These are phyloP conservation scores for Sminthurides bifidus DNA, from an alignment of 1,140 invertebrate genomes.

Conservation along the genomic window DNA sequence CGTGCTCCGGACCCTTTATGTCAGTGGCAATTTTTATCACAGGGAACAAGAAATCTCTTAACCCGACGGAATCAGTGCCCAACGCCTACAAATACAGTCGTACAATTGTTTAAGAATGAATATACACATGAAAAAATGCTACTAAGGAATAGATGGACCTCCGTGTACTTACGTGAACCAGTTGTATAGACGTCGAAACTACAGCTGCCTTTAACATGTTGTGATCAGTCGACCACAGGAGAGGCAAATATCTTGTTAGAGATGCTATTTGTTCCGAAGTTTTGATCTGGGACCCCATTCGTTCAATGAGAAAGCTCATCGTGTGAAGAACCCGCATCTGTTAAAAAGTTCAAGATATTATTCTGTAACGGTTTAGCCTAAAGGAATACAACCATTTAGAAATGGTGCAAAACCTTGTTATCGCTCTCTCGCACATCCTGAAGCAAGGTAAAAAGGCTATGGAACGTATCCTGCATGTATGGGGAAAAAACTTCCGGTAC, in stretches of 20 bases:
- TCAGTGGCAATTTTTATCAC: slow-evolving; percentile 46
- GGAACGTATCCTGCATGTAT: slow-evolving; percentile 63
- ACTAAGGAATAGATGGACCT: too few relatives aligned
- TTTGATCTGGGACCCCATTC: slow-evolving; percentile 61
- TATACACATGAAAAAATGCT: too few relatives aligned
- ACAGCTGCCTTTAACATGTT: slow-evolving; percentile 86
- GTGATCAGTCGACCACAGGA: slow-evolving; percentile 76
- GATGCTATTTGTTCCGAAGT: slow-evolving; percentile 49
- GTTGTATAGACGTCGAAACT: slow-evolving; percentile 67
- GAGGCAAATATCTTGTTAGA: slow-evolving; percentile 68
- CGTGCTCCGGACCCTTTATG: slow-evolving; percentile 27
- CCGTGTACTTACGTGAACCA: slow-evolving; percentile 51
- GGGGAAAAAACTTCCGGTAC: slow-evolving; percentile 68
- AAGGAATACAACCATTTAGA: slow-evolving; percentile 3
- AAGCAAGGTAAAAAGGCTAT: slow-evolving; percentile 66
- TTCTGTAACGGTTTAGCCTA: slow-evolving; percentile 9
- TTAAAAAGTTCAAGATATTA: neutral
- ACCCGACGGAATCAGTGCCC: slow-evolving; percentile 46
- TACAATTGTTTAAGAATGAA: slow-evolving; percentile 26
- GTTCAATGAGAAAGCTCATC: slow-evolving; percentile 77
- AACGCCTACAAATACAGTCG: slow-evolving; percentile 50
- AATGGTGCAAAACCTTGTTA: slow-evolving; percentile 54
- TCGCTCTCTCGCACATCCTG: slow-evolving; percentile 83
- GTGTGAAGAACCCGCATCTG: slow-evolving; percentile 80
- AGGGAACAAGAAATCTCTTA: slow-evolving; percentile 49